Percentiles rank a stretch among this genome's conserved stretches.
Conservation (phyloP, 1,140 invertebrate species). For the Cherax quadricarinatus region DNA sequence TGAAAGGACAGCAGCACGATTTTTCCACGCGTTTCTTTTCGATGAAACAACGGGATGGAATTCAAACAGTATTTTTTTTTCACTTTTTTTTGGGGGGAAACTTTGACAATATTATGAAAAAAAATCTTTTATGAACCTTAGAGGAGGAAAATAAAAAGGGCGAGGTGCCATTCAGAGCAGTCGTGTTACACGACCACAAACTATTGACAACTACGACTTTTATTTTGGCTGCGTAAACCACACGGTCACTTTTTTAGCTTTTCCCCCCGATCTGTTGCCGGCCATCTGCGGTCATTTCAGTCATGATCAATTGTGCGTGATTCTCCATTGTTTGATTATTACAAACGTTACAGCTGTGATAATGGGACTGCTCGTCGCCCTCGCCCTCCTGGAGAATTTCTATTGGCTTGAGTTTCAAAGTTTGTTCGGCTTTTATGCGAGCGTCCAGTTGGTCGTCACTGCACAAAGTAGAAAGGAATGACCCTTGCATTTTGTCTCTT, state of each 20-base stretch:
- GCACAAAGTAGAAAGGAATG: too few species aligned
- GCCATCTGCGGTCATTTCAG: not conserved
- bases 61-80: not conserved
- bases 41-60: not conserved
- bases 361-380: not conserved
- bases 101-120: conserved; percentile 1
- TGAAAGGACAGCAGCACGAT: not conserved
- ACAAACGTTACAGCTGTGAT: not conserved
- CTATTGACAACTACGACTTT: not conserved
- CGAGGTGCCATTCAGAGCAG: not conserved
- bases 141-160: not conserved
- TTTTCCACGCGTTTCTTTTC: not conserved
- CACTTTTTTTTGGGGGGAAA: not conserved
- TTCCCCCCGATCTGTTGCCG: not conserved
- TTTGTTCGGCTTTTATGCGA: not conserved
- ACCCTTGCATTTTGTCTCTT: too few species aligned
- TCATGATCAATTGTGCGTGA: not conserved
- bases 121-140: not conserved
- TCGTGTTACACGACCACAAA: not conserved
- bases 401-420: not conserved
- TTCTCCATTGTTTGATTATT: not conserved
- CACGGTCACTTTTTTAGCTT: not conserved
- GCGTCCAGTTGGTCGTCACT: too few species aligned
- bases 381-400: not conserved
- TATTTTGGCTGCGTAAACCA: not conserved